These are phyloP conservation scores for Arothron firmamentum DNA, from an alignment of 2,113 vertebrate species.

Conservation along the genomic window DNA sequence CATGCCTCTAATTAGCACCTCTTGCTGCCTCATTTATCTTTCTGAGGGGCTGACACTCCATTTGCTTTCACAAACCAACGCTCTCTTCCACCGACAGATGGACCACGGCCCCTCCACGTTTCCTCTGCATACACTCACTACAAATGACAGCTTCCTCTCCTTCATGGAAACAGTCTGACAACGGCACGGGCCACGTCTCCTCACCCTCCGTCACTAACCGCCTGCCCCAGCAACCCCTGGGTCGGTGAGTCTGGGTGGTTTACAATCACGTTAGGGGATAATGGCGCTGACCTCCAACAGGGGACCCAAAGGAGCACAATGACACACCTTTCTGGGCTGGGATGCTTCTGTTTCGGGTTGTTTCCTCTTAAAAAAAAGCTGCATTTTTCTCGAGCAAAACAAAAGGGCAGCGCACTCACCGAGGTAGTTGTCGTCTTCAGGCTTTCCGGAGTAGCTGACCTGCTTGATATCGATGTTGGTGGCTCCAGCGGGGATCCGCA, in stretches of 20 bases:
- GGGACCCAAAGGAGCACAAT: constrained; percentile 22
- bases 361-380: no score
- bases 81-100: constrained; percentile 36
- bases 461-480: constrained; percentile 92
- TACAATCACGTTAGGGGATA: constrained; percentile 23
- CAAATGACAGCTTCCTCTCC: constrained; percentile 39
- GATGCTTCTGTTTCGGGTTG: constrained; percentile 27
- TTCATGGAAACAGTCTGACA: constrained; percentile 34
- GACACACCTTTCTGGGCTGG: constrained; percentile 22
- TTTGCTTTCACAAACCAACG: constrained; percentile 63
- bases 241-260: constrained; percentile 32
- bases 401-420: constrained; percentile 73
- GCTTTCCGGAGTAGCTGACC: constrained; percentile 92
- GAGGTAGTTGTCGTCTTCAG: constrained; percentile 97
- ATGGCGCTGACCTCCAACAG: constrained; percentile 49
- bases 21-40: constrained; percentile 72
- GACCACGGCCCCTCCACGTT: constrained; percentile 33
- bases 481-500: constrained; percentile 91
- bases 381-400: no score
- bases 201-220: constrained; percentile 18
- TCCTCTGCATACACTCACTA: constrained; percentile 29
- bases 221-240: constrained; percentile 15
- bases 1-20: constrained; percentile 75
- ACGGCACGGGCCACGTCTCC: constrained; percentile 22
- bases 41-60: constrained; percentile 59